Evolutionary conservation across 2,888 invertebrate genomes (phyloP).

Genomic region (Miltochrista miniata): DNA sequence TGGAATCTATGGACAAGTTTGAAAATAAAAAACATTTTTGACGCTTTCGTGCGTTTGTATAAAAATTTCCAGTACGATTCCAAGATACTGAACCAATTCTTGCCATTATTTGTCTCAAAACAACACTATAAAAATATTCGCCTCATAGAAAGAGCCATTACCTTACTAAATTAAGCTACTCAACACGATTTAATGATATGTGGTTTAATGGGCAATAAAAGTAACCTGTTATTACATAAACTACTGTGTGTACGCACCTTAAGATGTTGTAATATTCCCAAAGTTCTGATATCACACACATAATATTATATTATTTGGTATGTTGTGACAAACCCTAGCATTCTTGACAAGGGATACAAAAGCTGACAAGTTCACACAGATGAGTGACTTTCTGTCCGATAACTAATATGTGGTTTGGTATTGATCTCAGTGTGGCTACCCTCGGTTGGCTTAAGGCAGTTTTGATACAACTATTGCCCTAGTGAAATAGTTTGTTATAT

Average conservation of each 20-base stretch:
- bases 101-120: not conserved
- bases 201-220: not conserved
- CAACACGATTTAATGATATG: not conserved
- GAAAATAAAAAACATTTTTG: no score
- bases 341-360: not conserved
- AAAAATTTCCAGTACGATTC: no score
- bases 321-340: constrained; percentile 15
- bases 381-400: constrained; percentile 5
- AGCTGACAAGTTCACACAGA: constrained; percentile 3
- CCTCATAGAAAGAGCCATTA: no score
- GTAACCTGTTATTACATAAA: not conserved
- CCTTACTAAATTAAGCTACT: no score
- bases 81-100: no score
- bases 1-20: no score
- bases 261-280: constrained; percentile 20
- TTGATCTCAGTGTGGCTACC: not conserved
- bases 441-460: no score
- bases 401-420: constrained; percentile 3
- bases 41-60: no score
- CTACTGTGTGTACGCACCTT: not conserved
- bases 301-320: no score
- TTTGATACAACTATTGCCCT: no score
- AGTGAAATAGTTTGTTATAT: constrained; percentile 1
- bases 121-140: no score
- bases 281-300: constrained; percentile 3